These are phyloP conservation scores for Chloroceryle inda DNA, from an alignment of 2,797 vertebrate genomes.

Conservation along the genomic window DNA sequence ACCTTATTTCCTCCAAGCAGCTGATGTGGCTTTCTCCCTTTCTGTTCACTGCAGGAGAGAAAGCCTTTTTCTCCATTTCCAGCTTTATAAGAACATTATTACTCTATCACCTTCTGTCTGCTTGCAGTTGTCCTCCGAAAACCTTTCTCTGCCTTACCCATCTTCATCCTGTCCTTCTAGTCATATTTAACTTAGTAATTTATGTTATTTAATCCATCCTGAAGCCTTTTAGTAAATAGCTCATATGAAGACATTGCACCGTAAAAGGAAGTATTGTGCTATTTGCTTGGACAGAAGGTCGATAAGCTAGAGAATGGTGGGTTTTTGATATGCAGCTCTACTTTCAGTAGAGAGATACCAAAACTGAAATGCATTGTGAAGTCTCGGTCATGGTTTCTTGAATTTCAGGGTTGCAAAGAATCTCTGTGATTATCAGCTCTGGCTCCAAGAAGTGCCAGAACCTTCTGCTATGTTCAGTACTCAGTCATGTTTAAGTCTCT, in stretches of 20 bases:
- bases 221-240: constrained; percentile 28
- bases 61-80: neutral
- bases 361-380: neutral
- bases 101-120: neutral
- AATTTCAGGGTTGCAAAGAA: constrained; percentile 11
- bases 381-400: constrained; percentile 13
- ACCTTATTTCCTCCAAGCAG: neutral
- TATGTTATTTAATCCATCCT: constrained; percentile 57
- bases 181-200: neutral
- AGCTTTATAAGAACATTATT: neutral
- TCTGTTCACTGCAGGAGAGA: neutral
- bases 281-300: constrained; percentile 19
- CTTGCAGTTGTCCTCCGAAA: neutral
- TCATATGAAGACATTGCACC: neutral
- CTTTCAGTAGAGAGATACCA: neutral
- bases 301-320: neutral
- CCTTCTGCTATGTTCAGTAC: neutral
- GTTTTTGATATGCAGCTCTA: neutral
- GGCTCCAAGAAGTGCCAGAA: neutral
- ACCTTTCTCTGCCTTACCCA: neutral
- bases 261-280: neutral
- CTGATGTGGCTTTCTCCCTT: neutral
- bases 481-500: neutral
- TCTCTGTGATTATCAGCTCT: neutral
- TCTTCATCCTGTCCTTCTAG: constrained; percentile 15